Evolutionary conservation across 1,140 invertebrate genomes (phyloP), one percentile per base, ranked within the genome.

Genomic region (Rhagoletis pomonella): DNA sequence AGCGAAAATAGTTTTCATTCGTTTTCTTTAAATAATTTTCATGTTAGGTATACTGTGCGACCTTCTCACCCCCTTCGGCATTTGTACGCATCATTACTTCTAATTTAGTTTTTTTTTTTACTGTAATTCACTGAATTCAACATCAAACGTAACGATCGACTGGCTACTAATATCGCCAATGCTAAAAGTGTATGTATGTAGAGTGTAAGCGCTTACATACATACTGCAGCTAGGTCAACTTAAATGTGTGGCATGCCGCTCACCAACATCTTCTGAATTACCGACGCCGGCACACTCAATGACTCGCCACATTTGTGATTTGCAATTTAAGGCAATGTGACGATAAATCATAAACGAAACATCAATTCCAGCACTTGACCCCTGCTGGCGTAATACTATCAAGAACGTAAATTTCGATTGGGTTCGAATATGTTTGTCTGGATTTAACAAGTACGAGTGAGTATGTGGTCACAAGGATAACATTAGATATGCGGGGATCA

Each of bases 311-410:
- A 67, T 55, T 65, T 86, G 42, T 44, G 60, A 86, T 85, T 62
- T 85, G 84, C 12, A 85, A 85, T 85, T 62, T 85, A 62, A 85
- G 59, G 39, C 87, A 81, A 89, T 89, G 86, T 89, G 90, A 91
- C 91, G 89, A 92, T 92, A 91, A 92, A 92, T 92, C 91, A 92
- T 92, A 90, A 92, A 89, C 90, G 91, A 92, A 92, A 92, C 91
- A 92, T 92, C 91, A 92, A 91, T 90, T 92, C 90, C 91, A 92
- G 91, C 89, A 92, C 91, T 92, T 92, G 91, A 92, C 91, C 91
- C 90, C 87, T 86, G 86, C 87, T 69, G 88, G 60, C 62, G 84
- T 58, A 88, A 86, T 69, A 29, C 29, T 29, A 84, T 86, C 84
- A 62, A 55, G 73, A 81, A 81, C 47, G 73, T 55, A 81, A 81